Conservation (phyloP, 1,140 invertebrate genomes). For the Drosophila bipectinata region DNA sequence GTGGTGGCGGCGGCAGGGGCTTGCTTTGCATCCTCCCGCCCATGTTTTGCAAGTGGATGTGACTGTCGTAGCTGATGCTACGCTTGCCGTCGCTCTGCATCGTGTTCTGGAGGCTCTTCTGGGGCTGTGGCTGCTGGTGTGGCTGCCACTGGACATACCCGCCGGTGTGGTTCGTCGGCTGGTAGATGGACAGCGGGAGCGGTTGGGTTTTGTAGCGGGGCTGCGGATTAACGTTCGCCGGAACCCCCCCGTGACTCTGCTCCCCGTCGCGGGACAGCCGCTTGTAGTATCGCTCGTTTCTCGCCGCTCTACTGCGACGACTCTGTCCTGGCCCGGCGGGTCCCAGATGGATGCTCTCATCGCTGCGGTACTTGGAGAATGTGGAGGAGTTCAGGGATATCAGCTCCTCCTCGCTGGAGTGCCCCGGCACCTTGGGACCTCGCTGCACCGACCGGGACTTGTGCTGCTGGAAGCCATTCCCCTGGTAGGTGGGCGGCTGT, state of each 20-base stretch:
- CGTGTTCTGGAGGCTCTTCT: conserved; percentile 57
- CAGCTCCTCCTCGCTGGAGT: conserved; percentile 89
- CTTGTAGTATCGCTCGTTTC: conserved; percentile 91
- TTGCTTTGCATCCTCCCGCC: conserved; percentile 64
- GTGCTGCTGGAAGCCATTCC: conserved; percentile 21
- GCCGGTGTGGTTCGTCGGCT: conserved; percentile 23
- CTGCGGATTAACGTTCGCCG: conserved; percentile 29
- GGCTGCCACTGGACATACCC: conserved; percentile 75
- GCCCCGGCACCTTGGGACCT: conserved; percentile 84
- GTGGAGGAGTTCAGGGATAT: conserved; percentile 87
- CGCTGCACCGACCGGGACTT: conserved; percentile 59
- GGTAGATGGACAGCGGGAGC: conserved; percentile 74
- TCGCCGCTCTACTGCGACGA: conserved; percentile 87
- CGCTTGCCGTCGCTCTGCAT: conserved; percentile 71
- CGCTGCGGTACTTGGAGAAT: conserved; percentile 87
- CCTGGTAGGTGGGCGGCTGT: conserved; percentile 7
- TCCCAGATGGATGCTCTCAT: conserved; percentile 87
- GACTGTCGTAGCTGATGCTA: conserved; percentile 83
- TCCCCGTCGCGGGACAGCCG: conserved; percentile 88
- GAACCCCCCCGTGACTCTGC: conserved; percentile 85
- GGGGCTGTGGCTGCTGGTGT: conserved; percentile 24
- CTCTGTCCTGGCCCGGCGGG: conserved; percentile 84
- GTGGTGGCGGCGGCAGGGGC: conserved; percentile 87
- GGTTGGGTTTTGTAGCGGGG: conserved; percentile 77
- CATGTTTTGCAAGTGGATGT: conserved; percentile 70